Base-by-base conservation (phyloP, 2,888 invertebrate genomes). In the Meiosimyza decipiens region DNA sequence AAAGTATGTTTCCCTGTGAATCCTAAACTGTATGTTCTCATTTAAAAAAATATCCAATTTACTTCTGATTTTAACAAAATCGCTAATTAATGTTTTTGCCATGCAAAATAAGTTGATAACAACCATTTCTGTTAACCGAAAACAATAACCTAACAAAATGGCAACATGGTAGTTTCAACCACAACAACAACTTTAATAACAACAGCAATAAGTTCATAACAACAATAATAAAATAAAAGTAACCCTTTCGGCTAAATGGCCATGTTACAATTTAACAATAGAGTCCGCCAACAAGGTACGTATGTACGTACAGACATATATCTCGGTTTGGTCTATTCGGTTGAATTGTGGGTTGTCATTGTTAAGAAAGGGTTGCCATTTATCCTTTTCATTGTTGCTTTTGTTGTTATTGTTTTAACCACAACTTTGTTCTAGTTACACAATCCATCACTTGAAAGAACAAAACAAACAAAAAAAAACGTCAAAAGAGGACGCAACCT, bases 231-330 rank as follows among this genome's bases (percentile, higher is more conserved):
- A 7, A 33, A 28, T 13, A 60, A 47, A 62, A 62, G 33, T 33
- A 77, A 78, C 76, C 79, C 79, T 76, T 75, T 74, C 77, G 83
- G 83, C 84, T 81, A 83, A 84, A 84, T 83, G 81, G 79, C 83
- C 84, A 84, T 84, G 83, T 84, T 82, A 81, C 81, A 80, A 80
- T 79, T 77, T 79, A 82, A 84, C 85, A 84, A 84, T 84, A 80
- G 83, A 28, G 47, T 62, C 60, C 47, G 40, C 9, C 9, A 40
- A 40, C 40, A 40, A 40, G 40, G 40, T 9, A 9, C 40, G 40
- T 40, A 40, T 9, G 9, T 40, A 40, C 40, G 40, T 40, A 7
- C 9, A 9, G 6, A 40, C 40, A 40, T 40, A 18, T 54, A 40
- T 40, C 54, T 52, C 66, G 54, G 47, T 66, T 66, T 40, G 33